A percentile compares a stretch with the other conserved stretches of the same genome.
phyloP scores from a whole-genome alignment of 2,797 vertebrate species.

The Lithobates pipiens region DNA sequence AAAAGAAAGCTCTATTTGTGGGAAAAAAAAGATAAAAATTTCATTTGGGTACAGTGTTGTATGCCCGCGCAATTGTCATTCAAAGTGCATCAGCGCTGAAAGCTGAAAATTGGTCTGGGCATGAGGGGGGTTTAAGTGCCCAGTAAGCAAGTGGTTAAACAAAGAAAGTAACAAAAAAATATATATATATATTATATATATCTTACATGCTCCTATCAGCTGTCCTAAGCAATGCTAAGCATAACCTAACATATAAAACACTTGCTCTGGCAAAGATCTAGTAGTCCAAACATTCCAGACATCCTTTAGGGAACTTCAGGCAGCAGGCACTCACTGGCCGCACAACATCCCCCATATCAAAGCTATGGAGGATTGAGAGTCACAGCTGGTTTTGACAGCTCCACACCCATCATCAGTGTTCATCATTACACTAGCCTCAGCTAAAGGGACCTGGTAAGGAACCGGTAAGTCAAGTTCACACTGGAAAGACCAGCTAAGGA shows the following conservation, averaged over 20 bases:
- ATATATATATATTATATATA: too few species aligned
- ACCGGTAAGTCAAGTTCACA: background rate
- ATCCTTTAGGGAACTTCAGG: constrained; percentile 2
- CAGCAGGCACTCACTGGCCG: background rate
- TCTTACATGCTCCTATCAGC: background rate
- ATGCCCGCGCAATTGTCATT: too few species aligned
- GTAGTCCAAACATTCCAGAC: background rate
- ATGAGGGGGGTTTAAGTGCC: too few species aligned
- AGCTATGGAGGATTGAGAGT: background rate
- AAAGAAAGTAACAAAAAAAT: too few species aligned
- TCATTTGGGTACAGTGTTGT: too few species aligned
- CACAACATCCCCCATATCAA: background rate
- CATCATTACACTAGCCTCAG: background rate
- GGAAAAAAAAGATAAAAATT: too few species aligned
- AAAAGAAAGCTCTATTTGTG: too few species aligned
- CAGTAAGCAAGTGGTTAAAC: too few species aligned
- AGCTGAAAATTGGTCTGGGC: too few species aligned
- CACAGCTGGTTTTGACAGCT: constrained; percentile 38
- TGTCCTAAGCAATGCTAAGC: background rate
- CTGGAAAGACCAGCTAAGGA: background rate
- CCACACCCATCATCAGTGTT: background rate
- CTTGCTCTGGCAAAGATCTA: background rate
- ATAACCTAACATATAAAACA: background rate
- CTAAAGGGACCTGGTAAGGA: background rate
- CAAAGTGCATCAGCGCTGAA: too few species aligned